Percentiles rank a stretch among this genome's conserved stretches.
phyloP scores from a whole-genome alignment of 2,113 vertebrate species.

The Dipodomys spectabilis region DNA sequence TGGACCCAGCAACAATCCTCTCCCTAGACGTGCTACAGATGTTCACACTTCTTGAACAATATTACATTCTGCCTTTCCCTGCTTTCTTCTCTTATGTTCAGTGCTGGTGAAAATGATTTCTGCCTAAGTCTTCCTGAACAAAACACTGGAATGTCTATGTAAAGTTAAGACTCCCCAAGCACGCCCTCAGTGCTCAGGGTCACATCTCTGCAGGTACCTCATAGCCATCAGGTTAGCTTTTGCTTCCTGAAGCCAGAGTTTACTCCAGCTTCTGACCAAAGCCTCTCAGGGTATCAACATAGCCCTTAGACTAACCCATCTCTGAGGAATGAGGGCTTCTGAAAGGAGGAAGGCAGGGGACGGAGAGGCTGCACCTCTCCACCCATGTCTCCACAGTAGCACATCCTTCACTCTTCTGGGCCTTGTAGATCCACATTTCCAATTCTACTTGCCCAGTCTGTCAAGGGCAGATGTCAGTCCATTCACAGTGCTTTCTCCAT shows the following conservation, averaged over 20 bases:
- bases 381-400: neutral
- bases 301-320: neutral
- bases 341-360: neutral
- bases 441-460: neutral
- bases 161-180: too few relatives aligned
- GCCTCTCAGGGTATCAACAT: neutral
- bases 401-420: neutral
- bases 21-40: neutral
- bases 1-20: neutral
- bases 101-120: neutral
- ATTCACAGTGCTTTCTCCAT: neutral
- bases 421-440: neutral
- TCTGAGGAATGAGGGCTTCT: neutral
- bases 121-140: neutral
- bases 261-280: too few relatives aligned
- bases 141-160: neutral
- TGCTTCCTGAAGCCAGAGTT: neutral
- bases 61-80: too few relatives aligned
- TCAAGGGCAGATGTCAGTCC: fast-evolving
- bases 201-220: too few relatives aligned
- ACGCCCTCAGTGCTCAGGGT: too few relatives aligned
- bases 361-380: neutral
- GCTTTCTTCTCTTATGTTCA: too few relatives aligned
- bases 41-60: too few relatives aligned
- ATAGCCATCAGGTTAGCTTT: neutral